Conservation (phyloP, 2,113 vertebrate genomes). For the Tragelaphus scriptus region DNA sequence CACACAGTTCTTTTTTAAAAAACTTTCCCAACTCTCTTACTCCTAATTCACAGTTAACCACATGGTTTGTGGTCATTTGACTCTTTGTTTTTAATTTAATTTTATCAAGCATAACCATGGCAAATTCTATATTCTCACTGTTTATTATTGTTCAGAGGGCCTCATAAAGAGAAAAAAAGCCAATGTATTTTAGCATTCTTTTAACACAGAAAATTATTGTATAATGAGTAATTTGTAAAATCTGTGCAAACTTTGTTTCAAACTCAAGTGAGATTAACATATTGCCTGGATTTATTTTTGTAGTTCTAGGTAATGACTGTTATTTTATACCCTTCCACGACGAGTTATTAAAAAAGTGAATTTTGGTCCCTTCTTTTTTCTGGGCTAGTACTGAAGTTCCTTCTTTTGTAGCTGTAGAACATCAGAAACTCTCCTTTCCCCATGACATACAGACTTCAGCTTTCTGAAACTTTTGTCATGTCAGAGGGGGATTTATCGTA, state of each 20-base stretch:
- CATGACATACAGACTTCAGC: neutral
- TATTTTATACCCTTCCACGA: neutral
- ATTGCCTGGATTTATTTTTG: conserved; percentile 2
- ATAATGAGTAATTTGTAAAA: neutral
- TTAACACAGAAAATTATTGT: neutral
- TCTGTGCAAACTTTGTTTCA: neutral
- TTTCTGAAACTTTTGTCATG: neutral
- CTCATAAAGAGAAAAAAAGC: neutral
- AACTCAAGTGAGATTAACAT: neutral
- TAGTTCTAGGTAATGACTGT: neutral
- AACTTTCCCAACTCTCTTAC: neutral
- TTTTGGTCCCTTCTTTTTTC: neutral
- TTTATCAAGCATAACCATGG: neutral
- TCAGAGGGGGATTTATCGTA: conserved; percentile 44
- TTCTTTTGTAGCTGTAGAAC: too few species aligned
- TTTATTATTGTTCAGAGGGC: neutral
- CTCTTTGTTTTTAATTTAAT: neutral
- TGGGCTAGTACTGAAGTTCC: neutral
- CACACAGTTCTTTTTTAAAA: neutral
- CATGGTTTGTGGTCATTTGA: neutral
- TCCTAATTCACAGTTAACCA: neutral
- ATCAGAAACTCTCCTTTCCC: neutral
- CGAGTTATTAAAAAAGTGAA: neutral
- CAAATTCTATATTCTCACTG: neutral
- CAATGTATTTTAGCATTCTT: neutral